These are phyloP conservation scores for Cygnus buccinator DNA, from an alignment of 2,113 vertebrate genomes.

Conservation along the genomic window DNA sequence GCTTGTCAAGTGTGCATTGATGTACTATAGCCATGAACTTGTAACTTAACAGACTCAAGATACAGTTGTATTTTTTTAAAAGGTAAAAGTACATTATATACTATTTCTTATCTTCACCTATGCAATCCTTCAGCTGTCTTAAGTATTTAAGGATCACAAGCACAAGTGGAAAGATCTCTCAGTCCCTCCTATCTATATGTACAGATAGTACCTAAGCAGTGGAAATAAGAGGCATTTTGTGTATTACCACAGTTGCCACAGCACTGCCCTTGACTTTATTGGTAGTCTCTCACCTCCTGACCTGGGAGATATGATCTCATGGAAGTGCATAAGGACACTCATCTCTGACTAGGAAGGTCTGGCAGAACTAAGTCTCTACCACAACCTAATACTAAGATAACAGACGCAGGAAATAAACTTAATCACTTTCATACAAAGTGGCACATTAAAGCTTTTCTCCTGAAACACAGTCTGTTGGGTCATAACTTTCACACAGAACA, in stretches of 20 bases:
- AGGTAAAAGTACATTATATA: not conserved
- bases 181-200: not conserved
- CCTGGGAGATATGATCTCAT: not conserved
- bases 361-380: not conserved
- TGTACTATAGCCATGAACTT: not conserved
- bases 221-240: not conserved
- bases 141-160: not conserved
- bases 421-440: not conserved
- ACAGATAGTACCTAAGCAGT: not conserved
- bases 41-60: not conserved
- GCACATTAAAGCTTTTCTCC: conserved; percentile 6
- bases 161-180: not conserved
- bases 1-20: not conserved
- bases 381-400: not conserved
- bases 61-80: not conserved
- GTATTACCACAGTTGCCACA: not conserved
- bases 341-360: not conserved
- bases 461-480: not conserved
- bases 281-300: not conserved
- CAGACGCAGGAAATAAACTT: conserved; percentile 14
- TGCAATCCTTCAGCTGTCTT: not conserved
- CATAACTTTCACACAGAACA: not conserved
- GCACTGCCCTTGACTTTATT: not conserved
- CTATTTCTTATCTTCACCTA: not conserved
- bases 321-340: not conserved